Conservation (phyloP, 2,113 vertebrate genomes). For the Apodemus sylvaticus region DNA sequence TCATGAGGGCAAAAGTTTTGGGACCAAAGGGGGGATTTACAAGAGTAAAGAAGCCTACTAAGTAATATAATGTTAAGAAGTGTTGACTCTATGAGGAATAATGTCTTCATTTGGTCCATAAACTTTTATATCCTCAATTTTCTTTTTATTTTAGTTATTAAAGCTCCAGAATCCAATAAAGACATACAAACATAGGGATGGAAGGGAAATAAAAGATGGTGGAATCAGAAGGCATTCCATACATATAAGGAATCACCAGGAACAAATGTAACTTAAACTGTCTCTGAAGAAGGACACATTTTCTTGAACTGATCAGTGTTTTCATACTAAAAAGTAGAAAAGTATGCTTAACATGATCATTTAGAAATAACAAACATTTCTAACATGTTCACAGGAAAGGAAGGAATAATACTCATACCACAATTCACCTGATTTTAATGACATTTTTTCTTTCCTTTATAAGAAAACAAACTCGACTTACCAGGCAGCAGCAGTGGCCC, state of each 20-base stretch:
- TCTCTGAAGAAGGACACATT: background rate
- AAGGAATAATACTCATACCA: background rate
- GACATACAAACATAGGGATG: background rate
- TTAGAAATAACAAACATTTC: background rate
- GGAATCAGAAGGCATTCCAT: background rate
- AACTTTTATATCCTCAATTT: background rate
- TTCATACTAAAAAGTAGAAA: background rate
- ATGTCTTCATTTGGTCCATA: background rate
- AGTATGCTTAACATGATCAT: background rate
- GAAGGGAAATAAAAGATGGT: background rate
- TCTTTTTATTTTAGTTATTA: background rate
- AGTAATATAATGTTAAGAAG: background rate
- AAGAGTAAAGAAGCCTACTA: background rate
- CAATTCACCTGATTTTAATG: background rate
- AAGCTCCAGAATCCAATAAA: background rate
- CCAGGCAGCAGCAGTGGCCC: conserved; percentile 97
- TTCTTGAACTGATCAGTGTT: background rate
- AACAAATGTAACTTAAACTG: background rate
- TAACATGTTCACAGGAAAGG: background rate
- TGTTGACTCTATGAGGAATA: background rate
- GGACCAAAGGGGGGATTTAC: background rate
- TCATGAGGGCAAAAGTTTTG: background rate
- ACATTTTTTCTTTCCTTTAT: background rate
- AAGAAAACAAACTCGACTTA: conserved; percentile 83
- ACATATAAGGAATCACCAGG: background rate